A percentile compares a stretch with the other conserved stretches of the same genome.
These are phyloP conservation scores for Laothoe populi DNA, from an alignment of 2,888 invertebrate species.

Conservation along the genomic window DNA sequence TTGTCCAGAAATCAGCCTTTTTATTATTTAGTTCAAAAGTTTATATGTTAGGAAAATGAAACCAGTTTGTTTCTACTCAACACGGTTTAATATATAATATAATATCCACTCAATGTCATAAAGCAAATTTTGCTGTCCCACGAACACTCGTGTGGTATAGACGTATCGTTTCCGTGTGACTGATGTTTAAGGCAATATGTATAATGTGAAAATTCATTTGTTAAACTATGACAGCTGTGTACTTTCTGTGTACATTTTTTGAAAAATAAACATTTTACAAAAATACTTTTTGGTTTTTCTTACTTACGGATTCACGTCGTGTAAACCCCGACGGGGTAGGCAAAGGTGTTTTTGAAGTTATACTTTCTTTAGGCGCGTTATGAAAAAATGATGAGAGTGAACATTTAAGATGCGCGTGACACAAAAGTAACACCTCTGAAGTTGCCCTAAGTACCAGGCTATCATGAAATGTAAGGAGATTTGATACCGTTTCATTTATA, in stretches of 20 bases:
- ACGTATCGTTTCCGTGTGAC: conserved; percentile 15
- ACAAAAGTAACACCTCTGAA: too few relatives aligned
- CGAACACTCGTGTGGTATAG: background rate
- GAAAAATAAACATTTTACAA: conserved; percentile 71
- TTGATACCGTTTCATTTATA: too few relatives aligned
- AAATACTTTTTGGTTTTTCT: conserved; percentile 39
- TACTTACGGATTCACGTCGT: too few relatives aligned
- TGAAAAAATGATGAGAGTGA: too few relatives aligned
- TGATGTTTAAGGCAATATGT: conserved; percentile 21
- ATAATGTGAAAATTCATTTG: conserved; percentile 55
- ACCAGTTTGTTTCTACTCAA: background rate
- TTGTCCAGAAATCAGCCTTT: too few relatives aligned
- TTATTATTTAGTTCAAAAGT: too few relatives aligned
- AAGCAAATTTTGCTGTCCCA: background rate
- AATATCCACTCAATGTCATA: background rate
- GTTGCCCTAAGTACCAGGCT: too few relatives aligned
- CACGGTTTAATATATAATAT: background rate
- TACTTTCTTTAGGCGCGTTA: too few relatives aligned
- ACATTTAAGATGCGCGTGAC: too few relatives aligned
- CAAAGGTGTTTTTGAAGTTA: too few relatives aligned
- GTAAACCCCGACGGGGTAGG: background rate
- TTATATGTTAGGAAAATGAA: too few relatives aligned
- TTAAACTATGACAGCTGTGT: conserved; percentile 60
- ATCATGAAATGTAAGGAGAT: too few relatives aligned
- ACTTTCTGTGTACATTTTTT: conserved; percentile 70